Evolutionary conservation across 2,888 invertebrate genomes (phyloP).

Genomic region (Luperina nickerlii): DNA sequence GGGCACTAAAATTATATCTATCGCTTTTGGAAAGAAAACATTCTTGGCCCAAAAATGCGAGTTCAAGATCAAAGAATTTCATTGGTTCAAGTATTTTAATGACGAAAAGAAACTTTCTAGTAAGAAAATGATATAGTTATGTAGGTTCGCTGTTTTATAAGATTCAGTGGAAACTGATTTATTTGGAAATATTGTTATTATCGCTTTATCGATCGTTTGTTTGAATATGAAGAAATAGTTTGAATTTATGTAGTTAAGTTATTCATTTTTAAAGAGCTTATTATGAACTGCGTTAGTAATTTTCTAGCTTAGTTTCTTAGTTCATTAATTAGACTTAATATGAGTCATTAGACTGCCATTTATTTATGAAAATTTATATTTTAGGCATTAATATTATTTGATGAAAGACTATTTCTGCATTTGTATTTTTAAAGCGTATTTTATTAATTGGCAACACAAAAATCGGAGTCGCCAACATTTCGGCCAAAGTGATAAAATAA

Average conservation of each 20-base stretch:
- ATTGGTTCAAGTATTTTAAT: conserved; percentile 11
- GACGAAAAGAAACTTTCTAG: neutral
- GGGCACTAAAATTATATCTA: conserved; percentile 21
- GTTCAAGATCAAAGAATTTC: neutral
- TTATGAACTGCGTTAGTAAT: conserved; percentile 54
- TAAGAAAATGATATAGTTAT: neutral
- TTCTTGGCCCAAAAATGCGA: conserved; percentile 41
- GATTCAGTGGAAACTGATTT: conserved; percentile 30
- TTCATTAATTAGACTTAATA: conserved; percentile 55
- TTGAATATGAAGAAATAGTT: conserved; percentile 64
- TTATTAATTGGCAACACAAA: conserved; percentile 49
- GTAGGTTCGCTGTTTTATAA: conserved; percentile 10
- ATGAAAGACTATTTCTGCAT: conserved; percentile 59
- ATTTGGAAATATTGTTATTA: conserved; percentile 52
- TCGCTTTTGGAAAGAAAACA: conserved; percentile 15
- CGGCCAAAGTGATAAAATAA: conserved; percentile 59
- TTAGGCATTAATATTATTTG: conserved; percentile 62
- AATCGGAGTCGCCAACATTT: conserved; percentile 57
- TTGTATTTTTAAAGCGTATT: conserved; percentile 48
- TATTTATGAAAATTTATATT: conserved; percentile 65
- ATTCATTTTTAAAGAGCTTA: conserved; percentile 63
- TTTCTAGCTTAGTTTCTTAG: conserved; percentile 55
- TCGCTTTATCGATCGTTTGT: conserved; percentile 55
- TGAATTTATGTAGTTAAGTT: conserved; percentile 60
- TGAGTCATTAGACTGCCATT: conserved; percentile 68